Base-by-base conservation (phyloP, 1,140 invertebrate species). In the Listronotus oregonensis region DNA sequence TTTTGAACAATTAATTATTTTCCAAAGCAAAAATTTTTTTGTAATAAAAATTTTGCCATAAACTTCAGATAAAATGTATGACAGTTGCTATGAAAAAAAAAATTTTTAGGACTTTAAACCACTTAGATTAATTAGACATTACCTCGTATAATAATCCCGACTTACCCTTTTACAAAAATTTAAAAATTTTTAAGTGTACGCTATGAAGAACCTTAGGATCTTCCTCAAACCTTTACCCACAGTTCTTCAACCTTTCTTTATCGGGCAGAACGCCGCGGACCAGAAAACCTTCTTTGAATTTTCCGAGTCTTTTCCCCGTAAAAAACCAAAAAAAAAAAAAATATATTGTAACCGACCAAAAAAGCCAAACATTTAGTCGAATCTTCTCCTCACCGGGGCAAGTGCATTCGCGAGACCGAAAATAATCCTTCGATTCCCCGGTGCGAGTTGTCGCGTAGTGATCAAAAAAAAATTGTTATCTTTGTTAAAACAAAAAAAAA, bases 251-350 rank as follows among this genome's bases (percentile, higher is more conserved):
- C 61, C 43, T 56, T 47, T 46, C 50, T 64, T 64, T 64, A 64
- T 64, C 43, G 10, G 6, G 4, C 40, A n/a, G 50, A 21, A 18
- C 15, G 37, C 1, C 14, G 7, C n/a, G 43, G 9, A 32, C 15
- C 21, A 52, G 50, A 52, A 52, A 31, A 61, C 17, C 50, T 63
- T 63, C 60, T 63, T 63, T 21, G 60, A 63, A 63, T 27, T 57
- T 51, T 18, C 37, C 34, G 39, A 15, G 27, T 64, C 62, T 64
- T 64, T 58, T 64, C 52, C 52, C 43, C 49, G 57, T 57, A 12
- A 57, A 56, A 64, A 64, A 57, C 42, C 44, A 32, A 64, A 64
- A 64, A 56, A n/a, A n/a, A n/a, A 64, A 64, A 56, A 43, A 51
- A 57, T 39, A 56, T 39, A 39, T 21, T 52, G 60, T 63, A 63